Evolutionary conservation across 2,888 invertebrate genomes (phyloP), one percentile per base, ranked within the genome.

Genomic region (Venustoraphidia nigricollis): DNA sequence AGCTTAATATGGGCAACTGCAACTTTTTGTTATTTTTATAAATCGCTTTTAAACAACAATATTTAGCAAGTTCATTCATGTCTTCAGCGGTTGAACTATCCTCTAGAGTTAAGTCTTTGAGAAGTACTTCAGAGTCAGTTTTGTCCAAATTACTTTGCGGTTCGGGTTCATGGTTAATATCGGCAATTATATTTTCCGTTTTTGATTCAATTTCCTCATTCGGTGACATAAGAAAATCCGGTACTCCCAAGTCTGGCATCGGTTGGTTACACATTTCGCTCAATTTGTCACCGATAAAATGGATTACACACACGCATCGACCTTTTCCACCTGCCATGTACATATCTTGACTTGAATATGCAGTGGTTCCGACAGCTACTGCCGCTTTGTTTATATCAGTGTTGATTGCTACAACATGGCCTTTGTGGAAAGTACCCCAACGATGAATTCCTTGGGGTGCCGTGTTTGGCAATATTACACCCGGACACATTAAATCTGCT

Each of bases 1-100:
- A 91, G 0, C 86, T 83, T 46, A 90, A 71, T 46, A 88, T 69
- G 0, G 94, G 94, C 45, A 92, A 67, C 51, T 79, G 75, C 3
- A 77, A 61, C 43, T 76, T 75, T 62, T 84, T 88, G 1, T 79
- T 75, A 42, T 81, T 75, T 46, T 77, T 75, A 66, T 89, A 91
- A 42, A 91, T 70, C 42, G 87, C 84, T 55, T 82, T 78, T 39
- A 91, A 69, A 62, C 93, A 82, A 59, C 89, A 87, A 62, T 82
- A 77, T 46, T 73, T 72, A 36, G 94, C 64, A 13, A 88, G 64
- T 1, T 74, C 71, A 60, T 94, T 91, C 78, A 86, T 84, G 58
- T 76, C 72, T 10, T 67, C 59, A 0, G 71, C 68, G 27, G 5
- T 27, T 6, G 6, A 27, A 27, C 27, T 27, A 27, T 27, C 27